Percentiles rank a stretch among this genome's conserved stretches.
Conservation (phyloP, 1,140 invertebrate species). For the Saccostrea glomerata region DNA sequence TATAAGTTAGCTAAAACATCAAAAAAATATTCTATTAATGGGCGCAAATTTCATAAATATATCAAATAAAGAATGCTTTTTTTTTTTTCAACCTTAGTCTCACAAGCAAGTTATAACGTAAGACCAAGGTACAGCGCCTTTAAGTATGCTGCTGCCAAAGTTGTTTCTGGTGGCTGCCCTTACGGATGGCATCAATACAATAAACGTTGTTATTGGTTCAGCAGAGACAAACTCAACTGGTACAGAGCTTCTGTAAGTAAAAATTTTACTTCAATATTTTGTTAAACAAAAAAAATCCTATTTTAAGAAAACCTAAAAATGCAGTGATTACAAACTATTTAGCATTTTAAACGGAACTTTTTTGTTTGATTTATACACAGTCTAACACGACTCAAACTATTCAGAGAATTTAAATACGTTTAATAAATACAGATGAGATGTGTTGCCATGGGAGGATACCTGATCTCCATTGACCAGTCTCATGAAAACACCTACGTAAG, state of each 20-base stretch:
- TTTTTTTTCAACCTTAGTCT: no score
- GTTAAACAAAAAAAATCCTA: no score
- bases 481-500: conserved; percentile 9
- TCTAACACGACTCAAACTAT: no score
- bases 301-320: no score
- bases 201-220: conserved; percentile 45
- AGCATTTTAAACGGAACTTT: background rate
- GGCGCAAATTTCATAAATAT: no score
- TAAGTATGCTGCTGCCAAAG: background rate
- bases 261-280: background rate
- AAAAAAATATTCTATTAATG: no score
- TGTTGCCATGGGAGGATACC: conserved; percentile 10
- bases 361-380: background rate
- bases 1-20: no score
- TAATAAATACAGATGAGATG: conserved; percentile 4
- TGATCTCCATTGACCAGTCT: background rate
- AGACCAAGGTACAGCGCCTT: background rate
- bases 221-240: conserved; percentile 39
- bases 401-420: no score
- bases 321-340: no score
- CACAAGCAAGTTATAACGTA: background rate
- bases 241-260: conserved; percentile 45
- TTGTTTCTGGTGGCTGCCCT: background rate
- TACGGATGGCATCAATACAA: conserved; percentile 38
- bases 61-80: no score